Percentiles rank a stretch among this genome's conserved stretches.
phyloP scores from a whole-genome alignment of 2,888 invertebrate species.

The Zootermopsis nevadensis region DNA sequence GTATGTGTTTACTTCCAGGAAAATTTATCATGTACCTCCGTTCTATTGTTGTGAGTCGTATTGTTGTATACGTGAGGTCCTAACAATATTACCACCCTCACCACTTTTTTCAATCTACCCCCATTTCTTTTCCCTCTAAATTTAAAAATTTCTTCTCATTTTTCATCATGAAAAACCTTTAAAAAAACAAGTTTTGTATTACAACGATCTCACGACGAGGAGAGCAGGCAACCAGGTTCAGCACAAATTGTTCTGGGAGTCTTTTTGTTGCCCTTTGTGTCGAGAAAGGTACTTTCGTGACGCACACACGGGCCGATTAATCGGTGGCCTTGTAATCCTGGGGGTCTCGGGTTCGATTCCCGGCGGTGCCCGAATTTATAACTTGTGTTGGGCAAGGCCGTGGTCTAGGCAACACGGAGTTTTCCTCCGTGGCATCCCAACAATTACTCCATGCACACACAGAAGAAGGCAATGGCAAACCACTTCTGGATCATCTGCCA shows the following conservation, averaged over 20 bases:
- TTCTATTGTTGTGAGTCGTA: background rate
- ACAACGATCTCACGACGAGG: background rate
- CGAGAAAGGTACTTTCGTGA: background rate
- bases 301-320: background rate
- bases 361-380: no score
- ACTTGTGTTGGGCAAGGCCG: no score
- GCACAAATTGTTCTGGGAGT: background rate
- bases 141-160: background rate
- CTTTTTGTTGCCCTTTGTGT: background rate
- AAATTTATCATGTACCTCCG: background rate
- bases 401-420: no score
- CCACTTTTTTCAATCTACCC: background rate
- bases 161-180: background rate
- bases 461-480: no score
- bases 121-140: background rate
- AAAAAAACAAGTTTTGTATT: background rate
- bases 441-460: no score
- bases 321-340: no score
- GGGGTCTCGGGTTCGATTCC: no score
- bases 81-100: background rate
- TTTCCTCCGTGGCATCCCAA: no score
- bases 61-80: background rate
- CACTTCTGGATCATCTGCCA: no score
- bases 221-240: background rate
- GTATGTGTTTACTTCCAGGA: background rate